Evolutionary conservation across 2,888 invertebrate species (phyloP).

Genomic region (Dasypogon diadema): DNA sequence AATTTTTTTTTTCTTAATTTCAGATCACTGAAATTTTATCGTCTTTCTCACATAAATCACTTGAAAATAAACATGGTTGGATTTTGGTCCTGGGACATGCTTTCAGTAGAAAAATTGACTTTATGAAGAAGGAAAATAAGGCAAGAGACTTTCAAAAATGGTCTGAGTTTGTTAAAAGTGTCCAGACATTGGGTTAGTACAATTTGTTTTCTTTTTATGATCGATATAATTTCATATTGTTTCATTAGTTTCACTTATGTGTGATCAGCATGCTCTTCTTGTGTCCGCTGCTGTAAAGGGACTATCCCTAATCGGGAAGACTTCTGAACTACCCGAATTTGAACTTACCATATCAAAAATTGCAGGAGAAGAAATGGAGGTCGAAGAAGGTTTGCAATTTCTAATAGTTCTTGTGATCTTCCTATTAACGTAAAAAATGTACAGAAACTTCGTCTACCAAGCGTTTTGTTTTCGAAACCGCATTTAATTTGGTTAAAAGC

Average conservation of each 20-base stretch:
- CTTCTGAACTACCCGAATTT: conserved; percentile 76
- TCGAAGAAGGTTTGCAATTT: conserved; percentile 55
- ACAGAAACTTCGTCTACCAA: conserved; percentile 72
- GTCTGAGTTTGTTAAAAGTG: conserved; percentile 73
- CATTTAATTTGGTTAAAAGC: conserved; percentile 80
- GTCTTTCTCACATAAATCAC: conserved; percentile 65
- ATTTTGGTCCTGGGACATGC: conserved; percentile 78
- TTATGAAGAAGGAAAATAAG: conserved; percentile 63
- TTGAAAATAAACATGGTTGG: conserved; percentile 77
- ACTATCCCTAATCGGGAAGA: conserved; percentile 79
- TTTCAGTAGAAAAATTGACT: conserved; percentile 76
- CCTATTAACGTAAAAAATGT: no score
- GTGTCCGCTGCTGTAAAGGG: conserved; percentile 79
- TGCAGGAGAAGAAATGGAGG: conserved; percentile 65
- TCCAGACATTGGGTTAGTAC: conserved; percentile 72
- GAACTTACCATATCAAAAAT: conserved; percentile 62
- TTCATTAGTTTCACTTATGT: conserved; percentile 74
- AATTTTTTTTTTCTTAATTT: not conserved
- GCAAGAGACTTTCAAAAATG: conserved; percentile 68
- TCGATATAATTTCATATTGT: not conserved
- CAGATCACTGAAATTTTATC: conserved; percentile 62
- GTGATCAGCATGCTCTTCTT: conserved; percentile 74
- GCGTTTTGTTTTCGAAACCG: conserved; percentile 76
- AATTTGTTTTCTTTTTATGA: not conserved
- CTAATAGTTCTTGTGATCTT: no score